Percentiles rank a stretch among this genome's conserved stretches.
These are phyloP conservation scores for Pseudoips prasinana DNA, from an alignment of 2,888 invertebrate genomes.

Conservation along the genomic window DNA sequence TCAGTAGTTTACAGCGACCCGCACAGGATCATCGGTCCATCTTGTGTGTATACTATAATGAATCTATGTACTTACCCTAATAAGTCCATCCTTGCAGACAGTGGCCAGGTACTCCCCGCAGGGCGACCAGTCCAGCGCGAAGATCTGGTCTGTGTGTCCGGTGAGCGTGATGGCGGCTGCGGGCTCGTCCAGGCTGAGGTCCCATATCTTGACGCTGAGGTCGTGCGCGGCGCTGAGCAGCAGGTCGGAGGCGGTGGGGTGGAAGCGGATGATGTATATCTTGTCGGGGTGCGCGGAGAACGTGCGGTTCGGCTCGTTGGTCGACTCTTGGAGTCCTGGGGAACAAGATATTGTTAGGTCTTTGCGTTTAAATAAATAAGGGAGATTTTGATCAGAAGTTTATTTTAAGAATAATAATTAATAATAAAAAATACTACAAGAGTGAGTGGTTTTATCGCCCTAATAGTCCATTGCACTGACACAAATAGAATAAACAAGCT, in stretches of 20 bases:
- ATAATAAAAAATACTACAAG: no score
- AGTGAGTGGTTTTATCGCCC: no score
- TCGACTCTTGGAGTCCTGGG: constrained; percentile 86
- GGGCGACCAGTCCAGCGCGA: constrained; percentile 96
- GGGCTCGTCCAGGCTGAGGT: constrained; percentile 78
- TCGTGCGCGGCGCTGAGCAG: constrained; percentile 95
- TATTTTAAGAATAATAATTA: no score
- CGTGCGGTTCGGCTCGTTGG: constrained; percentile 86
- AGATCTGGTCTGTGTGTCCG: constrained; percentile 93
- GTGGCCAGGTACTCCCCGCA: constrained; percentile 93
- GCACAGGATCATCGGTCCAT: no score
- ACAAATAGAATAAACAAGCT: no score
- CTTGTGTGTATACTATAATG: no score
- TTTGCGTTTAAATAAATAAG: no score
- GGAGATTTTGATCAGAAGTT: no score
- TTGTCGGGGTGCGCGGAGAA: constrained; percentile 93
- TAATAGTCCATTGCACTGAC: no score
- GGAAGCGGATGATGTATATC: constrained; percentile 92
- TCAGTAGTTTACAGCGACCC: no score
- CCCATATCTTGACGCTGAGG: constrained; percentile 94
- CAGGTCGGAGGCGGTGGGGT: constrained; percentile 93
- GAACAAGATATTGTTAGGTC: no score
- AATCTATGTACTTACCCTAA: constrained; percentile 83
- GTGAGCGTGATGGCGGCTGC: constrained; percentile 80
- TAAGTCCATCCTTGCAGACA: constrained; percentile 93